Evolutionary conservation across 2,797 vertebrate species (phyloP).

Genomic region (Graptemys geographica): DNA sequence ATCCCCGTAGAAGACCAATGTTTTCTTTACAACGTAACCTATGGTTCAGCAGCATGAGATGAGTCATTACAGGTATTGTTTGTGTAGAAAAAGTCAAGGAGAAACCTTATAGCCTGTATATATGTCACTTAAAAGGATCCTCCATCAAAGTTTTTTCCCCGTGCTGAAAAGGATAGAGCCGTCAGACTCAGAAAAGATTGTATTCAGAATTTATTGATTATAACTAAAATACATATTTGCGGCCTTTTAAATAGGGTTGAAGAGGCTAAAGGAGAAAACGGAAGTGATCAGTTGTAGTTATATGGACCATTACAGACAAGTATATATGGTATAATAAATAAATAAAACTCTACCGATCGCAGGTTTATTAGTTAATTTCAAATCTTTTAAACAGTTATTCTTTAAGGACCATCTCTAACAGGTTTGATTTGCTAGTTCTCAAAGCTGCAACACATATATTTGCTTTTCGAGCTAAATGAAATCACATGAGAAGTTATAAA

Average conservation of each 20-base stretch:
- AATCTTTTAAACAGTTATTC: not conserved
- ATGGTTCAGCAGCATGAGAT: slow-evolving; percentile 7
- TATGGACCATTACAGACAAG: not conserved
- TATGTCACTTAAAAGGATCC: not conserved
- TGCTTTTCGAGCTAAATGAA: not conserved
- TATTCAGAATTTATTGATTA: not conserved
- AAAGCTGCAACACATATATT: not conserved
- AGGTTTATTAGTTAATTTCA: not conserved
- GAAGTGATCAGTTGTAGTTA: not conserved
- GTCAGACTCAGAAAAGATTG: not conserved
- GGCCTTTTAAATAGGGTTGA: not conserved
- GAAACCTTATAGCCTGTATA: not conserved
- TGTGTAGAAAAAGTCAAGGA: slow-evolving; percentile 26
- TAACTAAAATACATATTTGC: not conserved
- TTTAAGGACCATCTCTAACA: not conserved
- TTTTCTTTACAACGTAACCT: slow-evolving; percentile 50
- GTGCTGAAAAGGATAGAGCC: not conserved
- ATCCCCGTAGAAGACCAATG: not conserved
- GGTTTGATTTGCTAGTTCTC: not conserved
- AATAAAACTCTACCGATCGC: not conserved
- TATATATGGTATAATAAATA: not conserved
- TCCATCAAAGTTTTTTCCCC: not conserved
- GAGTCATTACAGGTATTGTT: not conserved
- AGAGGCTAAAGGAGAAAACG: not conserved
- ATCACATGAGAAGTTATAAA: not conserved